Evolutionary conservation across 2,888 invertebrate species (phyloP).

Genomic region (Rhogogaster chlorosoma): DNA sequence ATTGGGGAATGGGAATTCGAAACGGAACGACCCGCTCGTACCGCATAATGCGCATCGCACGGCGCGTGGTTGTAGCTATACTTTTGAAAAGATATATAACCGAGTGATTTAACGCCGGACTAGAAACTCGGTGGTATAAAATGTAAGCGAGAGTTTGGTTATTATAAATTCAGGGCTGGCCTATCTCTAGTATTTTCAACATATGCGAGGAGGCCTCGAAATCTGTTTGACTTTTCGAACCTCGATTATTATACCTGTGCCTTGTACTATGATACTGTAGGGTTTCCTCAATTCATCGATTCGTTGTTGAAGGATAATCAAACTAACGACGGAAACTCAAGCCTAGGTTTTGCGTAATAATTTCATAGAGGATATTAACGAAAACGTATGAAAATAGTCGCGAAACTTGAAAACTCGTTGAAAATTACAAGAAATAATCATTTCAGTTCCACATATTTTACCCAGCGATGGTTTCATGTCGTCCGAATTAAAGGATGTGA

Average conservation of each 20-base stretch:
- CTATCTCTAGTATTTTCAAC: background rate
- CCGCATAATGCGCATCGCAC: background rate
- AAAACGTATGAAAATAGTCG: background rate
- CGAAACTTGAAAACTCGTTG: background rate
- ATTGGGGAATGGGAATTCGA: background rate
- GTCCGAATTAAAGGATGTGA: background rate
- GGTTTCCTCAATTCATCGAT: background rate
- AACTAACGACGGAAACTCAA: background rate
- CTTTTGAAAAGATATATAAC: background rate
- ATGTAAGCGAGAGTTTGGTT: background rate
- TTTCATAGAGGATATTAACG: background rate
- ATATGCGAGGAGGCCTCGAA: background rate
- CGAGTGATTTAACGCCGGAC: conserved; percentile 19
- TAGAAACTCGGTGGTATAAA: background rate
- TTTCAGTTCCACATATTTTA: background rate
- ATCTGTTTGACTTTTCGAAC: background rate
- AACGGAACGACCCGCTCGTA: background rate
- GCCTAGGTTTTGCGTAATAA: no score
- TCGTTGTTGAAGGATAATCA: background rate
- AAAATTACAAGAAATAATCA: background rate
- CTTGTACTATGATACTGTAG: background rate
- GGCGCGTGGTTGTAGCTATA: background rate
- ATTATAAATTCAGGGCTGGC: conserved; percentile 30
- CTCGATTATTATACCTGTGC: background rate
- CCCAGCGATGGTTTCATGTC: background rate